Evolutionary conservation across 2,888 invertebrate genomes (phyloP), one percentile per base, ranked within the genome.

Genomic region (Zele albiditarsus): DNA sequence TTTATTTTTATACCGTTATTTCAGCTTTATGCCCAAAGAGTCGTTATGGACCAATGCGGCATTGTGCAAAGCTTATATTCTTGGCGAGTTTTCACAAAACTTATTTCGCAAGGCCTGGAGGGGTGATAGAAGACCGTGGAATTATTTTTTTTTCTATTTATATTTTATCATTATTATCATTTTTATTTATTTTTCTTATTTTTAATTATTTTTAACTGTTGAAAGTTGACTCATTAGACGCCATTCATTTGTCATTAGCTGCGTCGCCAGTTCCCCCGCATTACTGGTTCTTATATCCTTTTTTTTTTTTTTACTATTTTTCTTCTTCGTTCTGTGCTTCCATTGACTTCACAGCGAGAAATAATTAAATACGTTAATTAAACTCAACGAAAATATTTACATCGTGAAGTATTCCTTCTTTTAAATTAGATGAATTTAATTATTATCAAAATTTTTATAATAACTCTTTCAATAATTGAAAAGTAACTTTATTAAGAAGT

Each of bases 141-240:
- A 20, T 58, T 58, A 0, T 10, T n/a, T 27, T 60, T 60, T 60
- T 58, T 31, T 27, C 16, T 63, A 33, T 33, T 33, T 38, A 33
- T 63, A 31, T 6, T 53, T 20, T 53, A 6, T 20, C n/a, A 46
- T 46, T 46, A 4, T 46, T 46, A n/a, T 46, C 16, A 46, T 46
- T n/a, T 16, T n/a, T 14, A 16, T 46, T 46, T 46, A n/a, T 46
- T 46, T 4, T 46, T 46, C 46, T 53, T 53, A 20, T 20, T 53
- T 20, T 53, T 53, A 53, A 53, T 53, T 53, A 72, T 76, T 75
- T 78, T 78, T 74, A 71, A 73, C 69, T 76, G 74, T 73, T 68
- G 27, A 76, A 80, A 78, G 80, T 78, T 73, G 78, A 76, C 78
- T 78, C 80, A 80, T 80, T 80, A 78, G 77, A 76, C 76, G 71